phyloP scores from a whole-genome alignment of 23 tunicate species.

The Trididemnum nubilum region DNA sequence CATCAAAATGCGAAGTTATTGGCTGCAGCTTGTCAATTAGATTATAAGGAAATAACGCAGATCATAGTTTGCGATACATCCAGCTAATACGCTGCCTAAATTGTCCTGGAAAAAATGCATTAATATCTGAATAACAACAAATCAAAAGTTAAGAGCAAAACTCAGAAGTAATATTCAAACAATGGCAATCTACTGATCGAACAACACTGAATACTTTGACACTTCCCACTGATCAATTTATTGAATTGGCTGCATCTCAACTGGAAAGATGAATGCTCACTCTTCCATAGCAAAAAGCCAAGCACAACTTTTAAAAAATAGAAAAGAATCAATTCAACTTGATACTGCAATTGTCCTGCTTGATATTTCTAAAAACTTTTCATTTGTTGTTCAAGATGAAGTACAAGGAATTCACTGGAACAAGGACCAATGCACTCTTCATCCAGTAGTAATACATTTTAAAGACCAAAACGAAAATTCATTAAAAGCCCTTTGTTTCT shows the following conservation, averaged over 20 bases:
- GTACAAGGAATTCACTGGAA: slow-evolving; percentile 27
- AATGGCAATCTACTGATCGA: slow-evolving; percentile 37
- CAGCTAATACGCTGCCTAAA: background rate
- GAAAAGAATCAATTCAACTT: slow-evolving; percentile 3
- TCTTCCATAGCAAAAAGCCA: slow-evolving; percentile 37
- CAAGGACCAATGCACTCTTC: slow-evolving; percentile 33
- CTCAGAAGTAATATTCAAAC: slow-evolving; percentile 21
- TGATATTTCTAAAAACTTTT: slow-evolving; percentile 39
- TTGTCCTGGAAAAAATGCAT: slow-evolving; percentile 21
- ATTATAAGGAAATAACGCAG: slow-evolving; percentile 7
- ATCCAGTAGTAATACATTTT: slow-evolving; percentile 13
- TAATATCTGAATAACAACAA: background rate
- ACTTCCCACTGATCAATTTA: slow-evolving; percentile 25
- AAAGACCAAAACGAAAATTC: background rate
- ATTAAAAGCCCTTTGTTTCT: background rate
- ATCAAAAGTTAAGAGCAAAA: slow-evolving; percentile 1
- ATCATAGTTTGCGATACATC: slow-evolving; percentile 7
- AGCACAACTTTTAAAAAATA: slow-evolving; percentile 24
- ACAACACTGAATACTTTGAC: slow-evolving; percentile 20
- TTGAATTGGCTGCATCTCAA: slow-evolving; percentile 1
- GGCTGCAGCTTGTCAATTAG: background rate
- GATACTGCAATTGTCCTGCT: slow-evolving; percentile 23
- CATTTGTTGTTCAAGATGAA: slow-evolving; percentile 32
- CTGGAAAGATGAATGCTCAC: slow-evolving; percentile 28
- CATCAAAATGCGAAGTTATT: slow-evolving; percentile 17